These are phyloP conservation scores for Conus canariensis DNA, from an alignment of 2,888 invertebrate genomes.

Conservation along the genomic window DNA sequence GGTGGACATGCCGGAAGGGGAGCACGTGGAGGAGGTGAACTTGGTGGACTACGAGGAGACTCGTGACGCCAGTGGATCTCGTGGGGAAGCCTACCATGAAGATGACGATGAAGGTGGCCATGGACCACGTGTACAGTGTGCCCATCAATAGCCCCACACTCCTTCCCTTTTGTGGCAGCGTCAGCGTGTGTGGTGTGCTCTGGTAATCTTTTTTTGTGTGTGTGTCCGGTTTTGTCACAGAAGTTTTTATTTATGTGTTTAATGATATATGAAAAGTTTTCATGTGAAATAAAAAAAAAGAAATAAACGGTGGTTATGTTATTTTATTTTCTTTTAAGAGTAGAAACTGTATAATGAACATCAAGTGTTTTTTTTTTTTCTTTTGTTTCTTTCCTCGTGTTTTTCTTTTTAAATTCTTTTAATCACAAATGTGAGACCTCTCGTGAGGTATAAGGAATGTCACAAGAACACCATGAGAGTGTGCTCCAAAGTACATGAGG, in stretches of 20 bases:
- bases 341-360: not conserved
- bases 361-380: not conserved
- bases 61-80: conserved; percentile 80
- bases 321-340: not conserved
- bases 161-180: not conserved
- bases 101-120: conserved; percentile 84
- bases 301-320: not conserved
- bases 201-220: not conserved
- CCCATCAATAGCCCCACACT: conserved; percentile 84
- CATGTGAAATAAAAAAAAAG: too few species aligned
- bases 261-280: not conserved
- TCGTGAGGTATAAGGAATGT: not conserved
- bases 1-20: conserved; percentile 87
- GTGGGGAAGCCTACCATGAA: conserved; percentile 85
- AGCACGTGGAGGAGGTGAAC: conserved; percentile 92
- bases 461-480: not conserved
- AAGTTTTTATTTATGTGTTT: not conserved
- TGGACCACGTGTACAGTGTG: conserved; percentile 85
- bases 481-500: not conserved
- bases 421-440: not conserved
- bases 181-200: not conserved
- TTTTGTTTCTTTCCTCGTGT: too few species aligned
- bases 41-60: conserved; percentile 86
- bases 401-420: not conserved
- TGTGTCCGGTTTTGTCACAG: not conserved